Percentiles rank a stretch among this genome's conserved stretches.
Conservation (phyloP, 2,797 vertebrate species). For the Tympanoctomys barrerae region DNA sequence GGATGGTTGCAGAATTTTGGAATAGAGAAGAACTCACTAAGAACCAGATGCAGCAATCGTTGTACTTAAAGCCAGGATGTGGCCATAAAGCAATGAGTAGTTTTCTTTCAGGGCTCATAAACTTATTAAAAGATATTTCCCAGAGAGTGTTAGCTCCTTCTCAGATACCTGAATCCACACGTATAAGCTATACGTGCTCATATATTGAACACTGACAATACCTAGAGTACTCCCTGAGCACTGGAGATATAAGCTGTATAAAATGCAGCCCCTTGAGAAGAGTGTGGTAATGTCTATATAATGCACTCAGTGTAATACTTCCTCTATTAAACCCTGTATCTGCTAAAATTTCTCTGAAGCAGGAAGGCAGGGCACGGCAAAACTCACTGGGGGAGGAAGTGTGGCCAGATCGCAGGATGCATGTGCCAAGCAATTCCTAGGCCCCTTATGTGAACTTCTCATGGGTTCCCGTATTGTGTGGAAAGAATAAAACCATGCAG, state of each 20-base stretch:
- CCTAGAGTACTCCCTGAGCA: background rate
- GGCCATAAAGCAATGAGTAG: background rate
- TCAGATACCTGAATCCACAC: background rate
- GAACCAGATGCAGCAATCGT: background rate
- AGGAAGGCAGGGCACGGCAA: background rate
- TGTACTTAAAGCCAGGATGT: background rate
- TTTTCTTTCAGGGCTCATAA: slow-evolving; percentile 30
- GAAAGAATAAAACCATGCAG: background rate
- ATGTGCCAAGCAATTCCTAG: background rate
- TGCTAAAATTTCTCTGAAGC: background rate
- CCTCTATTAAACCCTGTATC: background rate
- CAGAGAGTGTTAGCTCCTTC: background rate
- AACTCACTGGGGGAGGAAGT: background rate
- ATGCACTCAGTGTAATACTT: background rate
- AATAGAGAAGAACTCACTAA: background rate
- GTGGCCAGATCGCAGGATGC: background rate
- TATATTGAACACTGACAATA: background rate
- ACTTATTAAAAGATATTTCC: slow-evolving; percentile 1
- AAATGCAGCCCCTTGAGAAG: background rate
- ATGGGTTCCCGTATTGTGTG: background rate
- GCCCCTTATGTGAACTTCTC: background rate
- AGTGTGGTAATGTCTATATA: background rate
- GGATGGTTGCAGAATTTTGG: slow-evolving; percentile 11
- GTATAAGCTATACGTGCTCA: background rate
- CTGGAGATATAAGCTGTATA: background rate